Evolutionary conservation across 2,797 vertebrate genomes (phyloP), one percentile per base, ranked within the genome.

Genomic region (Esox masquinongy): DNA sequence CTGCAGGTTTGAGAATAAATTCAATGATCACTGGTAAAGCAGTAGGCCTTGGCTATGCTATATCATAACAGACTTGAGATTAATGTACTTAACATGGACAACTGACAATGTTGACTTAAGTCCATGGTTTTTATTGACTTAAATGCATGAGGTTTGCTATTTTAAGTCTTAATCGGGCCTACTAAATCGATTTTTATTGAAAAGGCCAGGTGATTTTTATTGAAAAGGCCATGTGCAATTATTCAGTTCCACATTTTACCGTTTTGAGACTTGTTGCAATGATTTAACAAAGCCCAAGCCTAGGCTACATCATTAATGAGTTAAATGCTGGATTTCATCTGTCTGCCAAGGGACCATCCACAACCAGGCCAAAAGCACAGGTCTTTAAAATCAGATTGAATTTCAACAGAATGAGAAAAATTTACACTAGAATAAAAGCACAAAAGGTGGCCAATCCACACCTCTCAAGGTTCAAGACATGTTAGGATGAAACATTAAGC

Each of bases 1-100:
- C 94, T 94, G 77, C 81, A 89, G 82, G 43, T 59, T 34, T 76
- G 43, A 56, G 3, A 68, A 17, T 70, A n/a, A 29, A 17, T 74
- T 4, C 14, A 7, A 43, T 64, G 49, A 24, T 74, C 11, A 71
- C 14, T 7, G 7, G n/a, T 66, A 43, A 36, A 16, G 26, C 26
- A 63, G n/a, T 63, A 63, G 59, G 51, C 19, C 36, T 39, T 53
- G 50, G 50, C 7, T 15, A 53, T 53, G 50, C 19, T 56, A 56
- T n/a, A 56, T n/a, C 51, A 56, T 56, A 15, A 11, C 53, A n/a
- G 19, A 56, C 9, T 56, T 39, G 4, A 39, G 36, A 39, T 39
- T 5, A 39, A 39, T 39, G 36, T 39, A 39, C 36, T 39, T 39
- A 39, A 39, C 36, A 39, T 6, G 7, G 29, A 1, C 29, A 31